Percentiles rank a stretch among this genome's conserved stretches.
Evolutionary conservation across 2,113 vertebrate genomes (phyloP).

Genomic region (Emberiza fucata): DNA sequence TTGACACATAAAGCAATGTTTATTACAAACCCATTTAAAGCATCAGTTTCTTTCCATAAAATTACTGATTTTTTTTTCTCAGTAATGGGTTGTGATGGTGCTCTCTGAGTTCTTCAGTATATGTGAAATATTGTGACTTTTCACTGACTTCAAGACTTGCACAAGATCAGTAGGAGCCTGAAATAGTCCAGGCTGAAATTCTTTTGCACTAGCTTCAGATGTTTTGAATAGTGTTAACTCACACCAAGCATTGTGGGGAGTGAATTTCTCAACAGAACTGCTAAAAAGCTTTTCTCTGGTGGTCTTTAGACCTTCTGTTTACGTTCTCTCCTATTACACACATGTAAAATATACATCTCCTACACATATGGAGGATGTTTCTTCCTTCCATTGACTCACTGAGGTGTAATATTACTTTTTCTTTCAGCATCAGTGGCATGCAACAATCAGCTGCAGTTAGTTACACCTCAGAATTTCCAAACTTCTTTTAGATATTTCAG

Average conservation of each 20-base stretch:
- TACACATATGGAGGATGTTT: neutral
- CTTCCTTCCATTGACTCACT: neutral
- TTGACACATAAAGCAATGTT: neutral
- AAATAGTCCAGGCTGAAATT: neutral
- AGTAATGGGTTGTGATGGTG: neutral
- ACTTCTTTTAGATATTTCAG: neutral
- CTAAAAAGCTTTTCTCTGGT: neutral
- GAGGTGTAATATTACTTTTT: neutral
- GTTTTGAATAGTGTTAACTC: neutral
- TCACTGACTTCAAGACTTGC: neutral
- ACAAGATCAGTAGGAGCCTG: neutral
- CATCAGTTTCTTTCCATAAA: neutral
- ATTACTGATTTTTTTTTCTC: neutral
- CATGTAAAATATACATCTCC: neutral
- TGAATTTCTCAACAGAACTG: neutral
- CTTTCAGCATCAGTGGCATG: neutral
- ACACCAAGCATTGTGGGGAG: neutral
- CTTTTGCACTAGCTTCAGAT: neutral
- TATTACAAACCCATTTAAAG: neutral
- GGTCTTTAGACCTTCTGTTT: neutral
- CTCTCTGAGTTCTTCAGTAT: neutral
- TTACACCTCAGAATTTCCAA: neutral
- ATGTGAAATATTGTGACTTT: neutral
- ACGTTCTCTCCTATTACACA: neutral
- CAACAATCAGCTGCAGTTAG: neutral